Conservation (phyloP, 2,888 invertebrate species). For the Tipula unca region DNA sequence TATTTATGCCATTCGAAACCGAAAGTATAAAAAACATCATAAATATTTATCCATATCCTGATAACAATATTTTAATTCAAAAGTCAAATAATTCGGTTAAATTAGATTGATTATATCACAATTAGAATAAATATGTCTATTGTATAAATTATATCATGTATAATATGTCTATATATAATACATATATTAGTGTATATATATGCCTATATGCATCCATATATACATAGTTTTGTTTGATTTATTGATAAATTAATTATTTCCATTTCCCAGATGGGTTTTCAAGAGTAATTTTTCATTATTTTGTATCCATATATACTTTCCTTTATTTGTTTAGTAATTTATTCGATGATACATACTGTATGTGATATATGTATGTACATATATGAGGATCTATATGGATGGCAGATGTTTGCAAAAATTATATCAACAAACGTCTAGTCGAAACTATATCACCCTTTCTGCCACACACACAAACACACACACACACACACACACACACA, state of each 20-base stretch:
- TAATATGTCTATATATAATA: background rate
- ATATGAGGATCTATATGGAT: background rate
- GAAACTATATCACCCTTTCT: background rate
- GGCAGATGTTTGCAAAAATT: background rate
- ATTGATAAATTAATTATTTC: conserved; percentile 14
- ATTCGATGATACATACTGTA: background rate
- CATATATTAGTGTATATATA: background rate
- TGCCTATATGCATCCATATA: background rate
- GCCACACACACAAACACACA: background rate
- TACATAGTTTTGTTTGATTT: background rate
- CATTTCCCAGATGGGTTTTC: conserved; percentile 14
- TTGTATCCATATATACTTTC: background rate
- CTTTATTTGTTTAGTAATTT: background rate
- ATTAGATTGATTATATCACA: conserved; percentile 14
- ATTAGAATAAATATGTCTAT: background rate
- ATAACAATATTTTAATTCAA: background rate
- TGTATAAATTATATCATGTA: background rate
- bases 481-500: too few relatives aligned
- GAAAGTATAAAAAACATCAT: background rate
- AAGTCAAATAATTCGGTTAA: conserved; percentile 8
- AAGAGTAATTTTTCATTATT: background rate
- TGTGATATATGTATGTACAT: background rate
- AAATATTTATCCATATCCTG: background rate
- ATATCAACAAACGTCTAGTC: background rate
- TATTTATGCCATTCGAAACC: background rate